Base-by-base conservation (phyloP, 2,888 invertebrate genomes). In the Lasiommata megera region DNA sequence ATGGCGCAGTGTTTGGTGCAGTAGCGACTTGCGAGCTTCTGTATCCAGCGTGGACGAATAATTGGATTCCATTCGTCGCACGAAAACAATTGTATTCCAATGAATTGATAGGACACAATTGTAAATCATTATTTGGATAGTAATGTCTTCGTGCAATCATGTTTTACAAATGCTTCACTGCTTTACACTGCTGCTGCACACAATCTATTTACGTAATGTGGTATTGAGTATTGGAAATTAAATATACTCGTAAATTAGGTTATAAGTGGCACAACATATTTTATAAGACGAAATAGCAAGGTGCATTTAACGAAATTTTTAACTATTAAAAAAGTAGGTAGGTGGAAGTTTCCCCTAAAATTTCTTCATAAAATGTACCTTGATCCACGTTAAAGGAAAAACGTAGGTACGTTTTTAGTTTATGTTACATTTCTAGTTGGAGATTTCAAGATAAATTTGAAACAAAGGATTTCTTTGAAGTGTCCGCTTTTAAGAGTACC, bases 401-500 rank as follows among this genome's bases (percentile, higher is more conserved):
- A 43, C 7, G n/a, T n/a, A n/a, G n/a, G n/a, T n/a, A n/a, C n/a
- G n/a, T n/a, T n/a, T n/a, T n/a, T n/a, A 17, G 43, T 28, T 44
- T 5, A 16, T 31, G 31, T 31, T 1, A 12, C 44, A 9, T 44
- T 44, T 29, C 29, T 16, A 29, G 44, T 29, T 44, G 29, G 8
- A 16, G 14, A 29, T 44, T 14, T 12, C 28, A 44, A 44, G 29
- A 16, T 28, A 29, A 44, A 44, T 29, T 44, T 29, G 14, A 44
- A 44, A 44, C 44, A 44, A 44, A 44, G 44, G 9, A 9, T 44
- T 44, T 23, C 14, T 29, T 44, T 12, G 44, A 44, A 28, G 29
- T 29, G n/a, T 43, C 8, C 43, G 44, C 16, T 29, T 44, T 44
- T 44, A n/a, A n/a, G n/a, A n/a, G n/a, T n/a, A 44, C 29, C 44